Evolutionary conservation across 2,113 vertebrate genomes (phyloP).

Genomic region (Camarhynchus parvulus): DNA sequence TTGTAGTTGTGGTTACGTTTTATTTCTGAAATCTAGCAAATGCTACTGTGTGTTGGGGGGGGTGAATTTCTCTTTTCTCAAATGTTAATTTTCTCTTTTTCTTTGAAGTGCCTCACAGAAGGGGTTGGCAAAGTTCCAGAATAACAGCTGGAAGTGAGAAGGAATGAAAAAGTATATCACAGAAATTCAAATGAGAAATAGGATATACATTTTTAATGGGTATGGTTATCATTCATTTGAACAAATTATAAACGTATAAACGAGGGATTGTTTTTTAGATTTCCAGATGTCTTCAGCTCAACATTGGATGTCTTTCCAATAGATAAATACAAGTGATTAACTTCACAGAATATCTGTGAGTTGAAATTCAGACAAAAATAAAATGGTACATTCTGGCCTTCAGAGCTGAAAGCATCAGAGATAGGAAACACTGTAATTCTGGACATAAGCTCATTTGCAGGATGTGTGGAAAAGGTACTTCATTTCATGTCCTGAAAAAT

Average conservation of each 20-base stretch:
- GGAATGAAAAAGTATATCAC: conserved; percentile 37
- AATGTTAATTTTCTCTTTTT: not conserved
- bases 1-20: not conserved
- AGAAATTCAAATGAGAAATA: conserved; percentile 63
- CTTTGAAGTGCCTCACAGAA: conserved; percentile 13
- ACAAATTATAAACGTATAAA: conserved; percentile 53
- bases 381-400: not conserved
- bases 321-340: not conserved
- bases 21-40: not conserved
- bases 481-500: not conserved
- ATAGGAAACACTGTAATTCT: not conserved
- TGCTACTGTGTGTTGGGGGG: not conserved
- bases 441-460: not conserved
- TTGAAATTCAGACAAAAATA: conserved; percentile 28
- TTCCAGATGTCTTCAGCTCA: conserved; percentile 51
- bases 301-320: not conserved
- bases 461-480: not conserved
- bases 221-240: conserved; percentile 50
- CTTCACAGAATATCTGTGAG: not conserved
- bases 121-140: conserved; percentile 44
- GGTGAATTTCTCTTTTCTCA: not conserved
- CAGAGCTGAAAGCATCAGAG: not conserved
- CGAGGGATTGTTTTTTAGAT: conserved; percentile 10
- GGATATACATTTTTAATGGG: conserved; percentile 58
- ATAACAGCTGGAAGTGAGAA: conserved; percentile 65